Evolutionary conservation across 2,888 invertebrate species (phyloP).

Genomic region (Drosophila falleni): DNA sequence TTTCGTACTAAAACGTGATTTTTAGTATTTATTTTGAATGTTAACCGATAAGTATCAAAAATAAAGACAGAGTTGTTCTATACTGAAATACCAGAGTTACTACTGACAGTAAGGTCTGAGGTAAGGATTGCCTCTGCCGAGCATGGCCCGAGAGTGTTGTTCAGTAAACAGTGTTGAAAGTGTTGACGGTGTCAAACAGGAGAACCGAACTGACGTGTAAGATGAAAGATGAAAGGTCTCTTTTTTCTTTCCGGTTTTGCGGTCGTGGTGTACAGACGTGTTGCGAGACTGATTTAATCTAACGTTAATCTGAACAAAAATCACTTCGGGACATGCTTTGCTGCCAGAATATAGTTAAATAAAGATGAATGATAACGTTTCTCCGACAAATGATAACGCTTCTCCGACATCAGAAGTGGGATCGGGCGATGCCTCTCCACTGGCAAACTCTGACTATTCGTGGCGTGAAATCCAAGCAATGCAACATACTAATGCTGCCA

Average conservation of each 20-base stretch:
- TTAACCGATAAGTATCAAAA: no score
- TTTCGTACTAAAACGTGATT: no score
- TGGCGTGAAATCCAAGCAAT: conserved; percentile 9
- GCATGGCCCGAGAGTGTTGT: no score
- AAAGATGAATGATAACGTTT: not conserved
- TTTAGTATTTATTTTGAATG: no score
- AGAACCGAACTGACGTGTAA: not conserved
- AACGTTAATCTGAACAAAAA: not conserved
- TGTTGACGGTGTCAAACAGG: no score
- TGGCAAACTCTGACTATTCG: conserved; percentile 6
- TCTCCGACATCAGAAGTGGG: conserved; percentile 46
- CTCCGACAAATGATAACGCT: no score
- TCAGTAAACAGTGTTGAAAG: no score
- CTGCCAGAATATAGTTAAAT: not conserved
- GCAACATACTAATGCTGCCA: conserved; percentile 3
- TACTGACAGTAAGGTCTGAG: no score
- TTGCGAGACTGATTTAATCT: not conserved
- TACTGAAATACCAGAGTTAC: no score
- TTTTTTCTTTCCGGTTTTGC: not conserved
- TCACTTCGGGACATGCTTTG: not conserved
- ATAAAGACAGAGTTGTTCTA: no score
- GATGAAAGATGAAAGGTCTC: not conserved
- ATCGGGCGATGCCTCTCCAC: conserved; percentile 20
- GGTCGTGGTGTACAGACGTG: not conserved
- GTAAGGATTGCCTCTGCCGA: no score